A percentile compares a stretch with the other conserved stretches of the same genome.
phyloP scores from a whole-genome alignment of 30 jellyfish, hydroid and myxozoan species.

The Aurelia aurita region DNA sequence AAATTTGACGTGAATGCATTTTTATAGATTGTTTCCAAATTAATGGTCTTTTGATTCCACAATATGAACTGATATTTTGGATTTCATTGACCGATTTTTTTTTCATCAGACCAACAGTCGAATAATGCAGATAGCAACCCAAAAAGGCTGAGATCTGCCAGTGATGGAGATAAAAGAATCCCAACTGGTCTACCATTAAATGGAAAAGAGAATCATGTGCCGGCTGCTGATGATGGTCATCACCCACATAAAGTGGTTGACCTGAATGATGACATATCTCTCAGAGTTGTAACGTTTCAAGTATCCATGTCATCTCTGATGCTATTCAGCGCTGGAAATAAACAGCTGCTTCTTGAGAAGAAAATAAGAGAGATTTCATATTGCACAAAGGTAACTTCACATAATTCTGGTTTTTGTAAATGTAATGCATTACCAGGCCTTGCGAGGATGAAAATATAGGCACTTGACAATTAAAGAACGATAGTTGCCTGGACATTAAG shows the following conservation, averaged over 20 bases:
- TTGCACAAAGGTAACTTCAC: constrained; percentile 88
- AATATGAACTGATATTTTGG: too few relatives aligned
- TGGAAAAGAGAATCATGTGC: constrained; percentile 14
- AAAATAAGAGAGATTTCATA: constrained; percentile 88
- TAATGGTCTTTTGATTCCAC: too few relatives aligned
- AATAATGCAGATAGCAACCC: constrained; percentile 3
- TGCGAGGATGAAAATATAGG: too few relatives aligned
- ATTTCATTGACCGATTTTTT: neutral
- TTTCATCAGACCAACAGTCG: constrained; percentile 21
- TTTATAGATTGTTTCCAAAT: too few relatives aligned
- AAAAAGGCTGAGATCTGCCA: constrained; percentile 63
- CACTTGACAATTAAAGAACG: too few relatives aligned
- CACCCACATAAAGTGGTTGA: constrained; percentile 30
- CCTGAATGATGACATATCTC: constrained; percentile 72
- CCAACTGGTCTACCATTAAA: constrained; percentile 27
- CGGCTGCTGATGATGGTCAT: constrained; percentile 12
- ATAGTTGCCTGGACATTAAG: too few relatives aligned
- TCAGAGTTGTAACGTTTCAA: constrained; percentile 83
- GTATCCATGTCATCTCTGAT: constrained; percentile 83
- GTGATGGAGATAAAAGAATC: constrained; percentile 83
- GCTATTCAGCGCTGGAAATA: constrained; percentile 90
- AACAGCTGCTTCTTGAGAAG: constrained; percentile 82
- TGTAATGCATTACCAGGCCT: too few relatives aligned
- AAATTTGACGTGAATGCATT: too few relatives aligned
- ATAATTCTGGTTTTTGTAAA: too few relatives aligned